Evolutionary conservation across 2,797 vertebrate genomes (phyloP).

Genomic region (Australoheros facetus): DNA sequence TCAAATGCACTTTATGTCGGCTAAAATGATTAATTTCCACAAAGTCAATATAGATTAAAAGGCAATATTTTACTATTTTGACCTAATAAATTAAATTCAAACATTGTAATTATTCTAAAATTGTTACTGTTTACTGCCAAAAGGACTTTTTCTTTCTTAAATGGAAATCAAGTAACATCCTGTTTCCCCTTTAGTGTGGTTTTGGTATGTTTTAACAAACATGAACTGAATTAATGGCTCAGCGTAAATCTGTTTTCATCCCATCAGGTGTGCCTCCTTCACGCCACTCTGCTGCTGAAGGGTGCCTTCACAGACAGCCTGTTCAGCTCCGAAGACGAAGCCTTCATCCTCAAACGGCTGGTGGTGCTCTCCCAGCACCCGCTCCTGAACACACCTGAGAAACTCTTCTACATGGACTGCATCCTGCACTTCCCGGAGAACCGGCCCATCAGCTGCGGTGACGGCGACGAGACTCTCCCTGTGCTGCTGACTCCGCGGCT

Average conservation of each 20-base stretch:
- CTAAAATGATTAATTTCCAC: no score
- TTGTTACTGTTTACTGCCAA: no score
- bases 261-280: slow-evolving; percentile 79
- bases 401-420: slow-evolving; percentile 89
- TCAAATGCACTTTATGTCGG: no score
- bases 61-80: no score
- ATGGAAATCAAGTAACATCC: no score
- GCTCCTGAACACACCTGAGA: slow-evolving; percentile 71
- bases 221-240: no score
- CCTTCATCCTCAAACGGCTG: slow-evolving; percentile 85
- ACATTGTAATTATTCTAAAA: no score
- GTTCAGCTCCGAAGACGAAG: slow-evolving; percentile 89
- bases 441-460: slow-evolving; percentile 81
- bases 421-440: slow-evolving; percentile 91
- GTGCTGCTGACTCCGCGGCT: slow-evolving; percentile 84
- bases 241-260: not conserved
- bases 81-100: no score
- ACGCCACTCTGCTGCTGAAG: slow-evolving; percentile 87
- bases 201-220: not conserved
- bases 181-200: not conserved
- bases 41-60: no score
- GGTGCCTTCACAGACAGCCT: slow-evolving; percentile 88
- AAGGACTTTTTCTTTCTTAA: no score
- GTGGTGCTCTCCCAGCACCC: slow-evolving; percentile 88
- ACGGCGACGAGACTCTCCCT: slow-evolving; percentile 81